Percentiles rank a stretch among this genome's conserved stretches.
Evolutionary conservation across 2,888 invertebrate species (phyloP).

Genomic region (Leptinotarsa rubiginosa): DNA sequence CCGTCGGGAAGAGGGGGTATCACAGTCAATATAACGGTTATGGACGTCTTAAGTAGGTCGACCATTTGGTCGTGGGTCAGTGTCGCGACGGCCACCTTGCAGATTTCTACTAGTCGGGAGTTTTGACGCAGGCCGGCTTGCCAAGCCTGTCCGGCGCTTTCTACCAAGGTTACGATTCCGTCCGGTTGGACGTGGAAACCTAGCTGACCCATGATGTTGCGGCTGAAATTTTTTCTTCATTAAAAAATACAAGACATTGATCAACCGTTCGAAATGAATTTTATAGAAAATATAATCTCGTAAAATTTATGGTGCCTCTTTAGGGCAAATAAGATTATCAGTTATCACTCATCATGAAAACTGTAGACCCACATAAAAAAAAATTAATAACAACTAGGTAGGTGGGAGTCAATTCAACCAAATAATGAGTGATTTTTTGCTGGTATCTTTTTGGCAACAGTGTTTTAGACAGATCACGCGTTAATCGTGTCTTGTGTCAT

Average conservation of each 20-base stretch:
- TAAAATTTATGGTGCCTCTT: too few species aligned
- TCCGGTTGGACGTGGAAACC: constrained; percentile 93
- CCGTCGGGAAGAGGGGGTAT: constrained; percentile 81
- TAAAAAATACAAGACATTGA: constrained; percentile 17
- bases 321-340: too few species aligned
- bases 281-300: too few species aligned
- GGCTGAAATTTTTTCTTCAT: constrained; percentile 53
- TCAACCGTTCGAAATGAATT: background rate
- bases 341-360: too few species aligned
- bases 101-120: constrained; percentile 85
- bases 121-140: constrained; percentile 91
- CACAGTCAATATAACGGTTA: constrained; percentile 85
- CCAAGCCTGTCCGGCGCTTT: constrained; percentile 77
- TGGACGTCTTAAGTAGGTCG: constrained; percentile 89
- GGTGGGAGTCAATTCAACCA: too few species aligned
- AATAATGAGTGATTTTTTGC: too few species aligned
- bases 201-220: constrained; percentile 86
- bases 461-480: too few species aligned
- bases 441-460: too few species aligned
- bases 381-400: too few species aligned
- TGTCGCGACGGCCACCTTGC: constrained; percentile 84
- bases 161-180: constrained; percentile 93
- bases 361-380: too few species aligned
- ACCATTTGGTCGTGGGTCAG: constrained; percentile 93
- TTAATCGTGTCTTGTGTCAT: too few species aligned